phyloP scores from a whole-genome alignment of 2,888 invertebrate species.

The Epirrita christyi region DNA sequence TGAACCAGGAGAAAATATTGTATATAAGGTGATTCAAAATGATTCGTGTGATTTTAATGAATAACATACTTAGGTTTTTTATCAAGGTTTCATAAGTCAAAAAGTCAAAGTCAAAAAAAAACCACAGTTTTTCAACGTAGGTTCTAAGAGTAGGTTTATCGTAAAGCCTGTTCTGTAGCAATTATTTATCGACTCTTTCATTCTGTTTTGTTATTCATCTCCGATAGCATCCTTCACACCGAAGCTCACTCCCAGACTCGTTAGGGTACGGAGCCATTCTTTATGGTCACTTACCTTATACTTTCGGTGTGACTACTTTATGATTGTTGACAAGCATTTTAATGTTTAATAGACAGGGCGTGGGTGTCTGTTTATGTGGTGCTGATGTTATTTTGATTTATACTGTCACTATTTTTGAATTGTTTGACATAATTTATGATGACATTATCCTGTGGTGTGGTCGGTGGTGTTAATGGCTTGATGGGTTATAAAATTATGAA shows the following conservation, averaged over 20 bases:
- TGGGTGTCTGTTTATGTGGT: slow-evolving; percentile 37
- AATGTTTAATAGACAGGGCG: slow-evolving; percentile 28
- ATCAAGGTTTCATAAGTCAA: too few relatives aligned
- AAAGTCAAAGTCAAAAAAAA: too few relatives aligned
- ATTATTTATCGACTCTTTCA: not conserved
- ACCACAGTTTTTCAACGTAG: too few relatives aligned
- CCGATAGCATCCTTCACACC: not conserved
- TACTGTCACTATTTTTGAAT: slow-evolving; percentile 34
- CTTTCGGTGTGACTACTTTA: slow-evolving; percentile 24
- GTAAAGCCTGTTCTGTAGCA: not conserved
- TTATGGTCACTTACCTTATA: slow-evolving; percentile 19
- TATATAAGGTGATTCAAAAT: too few relatives aligned
- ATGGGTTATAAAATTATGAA: slow-evolving; percentile 16
- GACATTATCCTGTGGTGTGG: slow-evolving; percentile 32
- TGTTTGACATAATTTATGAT: slow-evolving; percentile 31
- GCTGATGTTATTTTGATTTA: slow-evolving; percentile 41
- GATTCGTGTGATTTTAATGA: too few relatives aligned
- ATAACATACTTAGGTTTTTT: too few relatives aligned
- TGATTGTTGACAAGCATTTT: slow-evolving; percentile 31
- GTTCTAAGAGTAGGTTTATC: too few relatives aligned
- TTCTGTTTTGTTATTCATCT: not conserved
- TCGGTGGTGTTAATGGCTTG: slow-evolving; percentile 10
- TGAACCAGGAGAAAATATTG: too few relatives aligned
- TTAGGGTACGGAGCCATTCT: slow-evolving; percentile 14
- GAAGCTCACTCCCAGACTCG: slow-evolving; percentile 2